These are phyloP conservation scores for Ceratothoa steindachneri DNA, from an alignment of 2,888 invertebrate species.

Conservation along the genomic window DNA sequence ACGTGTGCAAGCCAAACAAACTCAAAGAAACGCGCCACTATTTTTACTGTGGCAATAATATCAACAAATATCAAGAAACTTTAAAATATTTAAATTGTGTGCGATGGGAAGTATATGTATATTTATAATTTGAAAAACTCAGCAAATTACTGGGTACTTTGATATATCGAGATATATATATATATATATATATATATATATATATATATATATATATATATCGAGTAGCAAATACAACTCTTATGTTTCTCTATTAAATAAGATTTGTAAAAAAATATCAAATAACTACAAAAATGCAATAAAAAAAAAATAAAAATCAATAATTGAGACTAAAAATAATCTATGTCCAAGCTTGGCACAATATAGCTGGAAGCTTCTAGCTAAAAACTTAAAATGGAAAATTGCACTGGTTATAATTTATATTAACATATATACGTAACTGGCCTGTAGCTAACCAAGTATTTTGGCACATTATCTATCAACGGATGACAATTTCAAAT, in stretches of 20 bases:
- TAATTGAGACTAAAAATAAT: conserved; percentile 12
- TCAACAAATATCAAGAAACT: too few species aligned
- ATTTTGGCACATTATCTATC: background rate
- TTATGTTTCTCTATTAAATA: background rate
- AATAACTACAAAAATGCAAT: conserved; percentile 13
- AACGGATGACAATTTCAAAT: background rate
- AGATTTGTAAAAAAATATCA: background rate
- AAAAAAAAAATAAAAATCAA: conserved; percentile 5
- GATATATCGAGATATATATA: background rate
- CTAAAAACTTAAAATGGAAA: background rate
- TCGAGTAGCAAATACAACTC: too few species aligned
- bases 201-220: conserved; percentile 17
- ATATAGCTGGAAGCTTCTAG: background rate
- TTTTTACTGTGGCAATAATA: too few species aligned
- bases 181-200: background rate
- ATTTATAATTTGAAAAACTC: background rate
- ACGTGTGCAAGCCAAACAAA: too few species aligned
- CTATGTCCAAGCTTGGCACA: background rate
- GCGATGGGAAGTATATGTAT: background rate
- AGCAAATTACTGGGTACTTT: background rate
- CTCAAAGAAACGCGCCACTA: too few species aligned
- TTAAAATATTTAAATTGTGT: too few species aligned
- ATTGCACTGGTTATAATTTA: conserved; percentile 4
- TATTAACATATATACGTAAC: conserved; percentile 20
- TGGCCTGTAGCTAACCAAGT: background rate